Base-by-base conservation (phyloP, 1,140 invertebrate genomes). In the Aporrectodea caliginosa region DNA sequence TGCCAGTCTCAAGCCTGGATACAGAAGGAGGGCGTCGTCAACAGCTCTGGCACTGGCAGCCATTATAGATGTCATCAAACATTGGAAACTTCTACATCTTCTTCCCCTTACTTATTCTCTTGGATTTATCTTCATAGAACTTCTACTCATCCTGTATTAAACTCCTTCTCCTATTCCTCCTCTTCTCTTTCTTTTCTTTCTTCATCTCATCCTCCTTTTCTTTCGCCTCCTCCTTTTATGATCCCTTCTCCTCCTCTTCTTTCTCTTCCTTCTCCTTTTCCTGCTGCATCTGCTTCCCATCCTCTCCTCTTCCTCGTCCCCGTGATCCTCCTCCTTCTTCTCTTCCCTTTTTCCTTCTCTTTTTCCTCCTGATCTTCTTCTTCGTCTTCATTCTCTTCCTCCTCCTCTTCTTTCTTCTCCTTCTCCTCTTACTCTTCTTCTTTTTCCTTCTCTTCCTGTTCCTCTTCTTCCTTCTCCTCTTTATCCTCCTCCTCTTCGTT, bases 391-490 rank as follows among this genome's bases (percentile, higher is more conserved):
- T 34, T 16, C 32, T 16, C 22, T n/a, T 30, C 73, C 32, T 34
- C 32, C 73, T 74, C 16, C 73, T 35, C 2, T 74, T 30, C 32
- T 22, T 35, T n/a, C n/a, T n/a, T n/a, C n/a, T n/a, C n/a, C n/a
- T n/a, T n/a, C 34, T 34, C 34, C 73, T 27, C 6, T 32, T 31
- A 16, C 73, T 27, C n/a, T 30, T 16, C 22, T 34, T 74, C n/a
- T 30, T 34, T 30, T 16, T 30, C 29, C 22, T 34, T 74, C 73
- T 74, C 73, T 74, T 34, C 32, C n/a, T 32, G 31, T 14, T 34
- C 30, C 29, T 74, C 73, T 74, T 34, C 34, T 31, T 30, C 73
- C 16, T 34, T 30, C 73, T 34, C 73, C 16, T 34, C n/a, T 74
- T 16, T 30, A 27, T 30, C 73, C 32, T 34, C 32, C 73, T 74